phyloP scores from a whole-genome alignment of 2,113 vertebrate genomes.

The Puntigrus tetrazona region DNA sequence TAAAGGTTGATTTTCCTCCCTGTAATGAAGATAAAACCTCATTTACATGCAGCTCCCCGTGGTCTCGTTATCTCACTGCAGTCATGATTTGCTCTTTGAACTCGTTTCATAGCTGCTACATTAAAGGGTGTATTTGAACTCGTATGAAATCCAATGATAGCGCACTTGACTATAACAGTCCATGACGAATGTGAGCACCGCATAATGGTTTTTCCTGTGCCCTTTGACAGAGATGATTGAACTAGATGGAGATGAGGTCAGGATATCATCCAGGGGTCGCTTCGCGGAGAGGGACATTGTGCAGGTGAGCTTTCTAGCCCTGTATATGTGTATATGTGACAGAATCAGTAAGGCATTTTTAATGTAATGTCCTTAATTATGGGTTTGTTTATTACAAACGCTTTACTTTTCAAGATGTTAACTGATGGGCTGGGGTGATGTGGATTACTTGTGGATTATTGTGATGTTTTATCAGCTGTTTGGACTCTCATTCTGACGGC shows the following conservation, averaged over 20 bases:
- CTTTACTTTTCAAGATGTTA: too few relatives aligned
- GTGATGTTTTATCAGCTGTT: too few relatives aligned
- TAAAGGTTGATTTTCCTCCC: not conserved
- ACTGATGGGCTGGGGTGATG: too few relatives aligned
- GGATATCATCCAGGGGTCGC: constrained; percentile 94
- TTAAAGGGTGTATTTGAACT: constrained; percentile 13
- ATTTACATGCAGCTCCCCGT: constrained; percentile 26
- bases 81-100: constrained; percentile 28
- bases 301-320: constrained; percentile 77
- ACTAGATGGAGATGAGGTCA: constrained; percentile 93
- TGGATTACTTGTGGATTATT: too few relatives aligned
- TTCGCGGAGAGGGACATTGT: constrained; percentile 97
- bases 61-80: not conserved
- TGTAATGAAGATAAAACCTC: not conserved
- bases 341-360: not conserved
- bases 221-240: constrained; percentile 89
- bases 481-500: too few relatives aligned
- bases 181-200: not conserved
- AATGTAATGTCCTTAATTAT: not conserved
- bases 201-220: constrained; percentile 20
- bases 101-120: constrained; percentile 10
- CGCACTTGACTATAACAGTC: not conserved
- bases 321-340: not conserved
- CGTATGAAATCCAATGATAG: constrained; percentile 6
- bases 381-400: too few relatives aligned